These are phyloP conservation scores for Coregonus clupeaformis DNA, from an alignment of 2,113 vertebrate genomes.

Conservation along the genomic window DNA sequence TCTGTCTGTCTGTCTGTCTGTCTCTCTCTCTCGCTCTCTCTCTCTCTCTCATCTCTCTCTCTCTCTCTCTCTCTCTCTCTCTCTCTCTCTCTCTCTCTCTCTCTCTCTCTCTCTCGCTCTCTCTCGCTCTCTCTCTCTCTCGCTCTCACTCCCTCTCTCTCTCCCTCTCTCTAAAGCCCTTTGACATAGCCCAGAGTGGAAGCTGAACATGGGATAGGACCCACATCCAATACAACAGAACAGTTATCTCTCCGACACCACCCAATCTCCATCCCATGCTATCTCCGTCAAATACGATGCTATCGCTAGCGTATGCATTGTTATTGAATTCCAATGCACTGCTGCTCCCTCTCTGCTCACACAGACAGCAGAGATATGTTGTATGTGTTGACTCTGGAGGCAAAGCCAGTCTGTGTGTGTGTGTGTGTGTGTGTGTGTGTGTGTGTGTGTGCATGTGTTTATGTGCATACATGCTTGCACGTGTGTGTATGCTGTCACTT, in stretches of 20 bases:
- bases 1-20: neutral
- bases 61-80: no score
- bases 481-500: neutral
- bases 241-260: constrained; percentile 42
- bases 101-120: neutral
- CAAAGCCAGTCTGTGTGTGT: constrained; percentile 19
- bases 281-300: constrained; percentile 59
- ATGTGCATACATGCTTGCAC: no score
- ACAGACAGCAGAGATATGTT: constrained; percentile 37
- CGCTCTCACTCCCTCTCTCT: no score
- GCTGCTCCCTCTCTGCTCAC: constrained; percentile 10
- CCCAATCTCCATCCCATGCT: constrained; percentile 49
- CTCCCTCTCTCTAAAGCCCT: constrained; percentile 2
- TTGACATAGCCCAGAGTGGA: constrained; percentile 24
- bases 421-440: no score
- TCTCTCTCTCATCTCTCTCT: no score
- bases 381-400: constrained; percentile 46
- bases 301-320: constrained; percentile 48
- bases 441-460: no score
- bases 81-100: constrained; percentile 20
- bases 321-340: constrained; percentile 63
- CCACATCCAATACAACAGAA: constrained; percentile 22
- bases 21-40: no score
- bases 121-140: no score
- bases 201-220: constrained; percentile 25